These are phyloP conservation scores for Drosophila neotestacea DNA, from an alignment of 2,888 invertebrate species.

Conservation along the genomic window DNA sequence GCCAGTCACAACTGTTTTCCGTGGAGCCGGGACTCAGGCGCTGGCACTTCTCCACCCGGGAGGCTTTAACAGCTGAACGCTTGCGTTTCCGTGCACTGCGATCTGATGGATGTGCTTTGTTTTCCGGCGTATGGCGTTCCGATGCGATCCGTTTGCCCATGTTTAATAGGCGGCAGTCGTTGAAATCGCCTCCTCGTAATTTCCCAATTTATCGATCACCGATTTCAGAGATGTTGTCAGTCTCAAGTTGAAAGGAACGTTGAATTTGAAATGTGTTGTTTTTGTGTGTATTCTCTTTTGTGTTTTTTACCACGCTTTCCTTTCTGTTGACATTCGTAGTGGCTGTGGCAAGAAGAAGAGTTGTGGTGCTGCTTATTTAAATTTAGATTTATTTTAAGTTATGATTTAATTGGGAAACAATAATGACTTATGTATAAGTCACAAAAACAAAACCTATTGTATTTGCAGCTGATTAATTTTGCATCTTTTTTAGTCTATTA, in stretches of 20 bases:
- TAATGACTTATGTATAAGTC: slow-evolving; percentile 12
- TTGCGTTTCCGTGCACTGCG: slow-evolving; percentile 82
- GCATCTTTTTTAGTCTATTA: slow-evolving; percentile 24
- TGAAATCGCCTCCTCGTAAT: slow-evolving; percentile 2
- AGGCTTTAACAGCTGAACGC: slow-evolving; percentile 55
- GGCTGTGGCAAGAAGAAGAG: slow-evolving; percentile 36
- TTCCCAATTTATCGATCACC: not conserved
- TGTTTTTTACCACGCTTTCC: slow-evolving; percentile 43
- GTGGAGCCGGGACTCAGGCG: slow-evolving; percentile 35
- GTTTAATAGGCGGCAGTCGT: slow-evolving; percentile 32
- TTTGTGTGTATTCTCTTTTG: slow-evolving; percentile 52
- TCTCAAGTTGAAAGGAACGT: slow-evolving; percentile 64
- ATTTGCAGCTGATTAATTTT: slow-evolving; percentile 25
- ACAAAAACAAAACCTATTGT: slow-evolving; percentile 26
- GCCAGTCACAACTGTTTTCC: slow-evolving; percentile 64
- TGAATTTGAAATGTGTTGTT: slow-evolving; percentile 52
- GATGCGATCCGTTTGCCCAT: slow-evolving; percentile 83
- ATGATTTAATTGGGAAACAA: slow-evolving; percentile 3
- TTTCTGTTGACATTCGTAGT: slow-evolving; percentile 45
- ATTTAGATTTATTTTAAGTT: slow-evolving; percentile 20
- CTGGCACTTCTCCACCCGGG: slow-evolving; percentile 56
- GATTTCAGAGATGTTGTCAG: slow-evolving; percentile 40
- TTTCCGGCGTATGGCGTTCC: slow-evolving; percentile 59
- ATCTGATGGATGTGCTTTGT: slow-evolving; percentile 53
- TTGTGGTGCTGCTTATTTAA: slow-evolving; percentile 25